These are phyloP conservation scores for Hapalemur alaotrensis DNA, from an alignment of 2,797 vertebrate genomes.

Conservation along the genomic window DNA sequence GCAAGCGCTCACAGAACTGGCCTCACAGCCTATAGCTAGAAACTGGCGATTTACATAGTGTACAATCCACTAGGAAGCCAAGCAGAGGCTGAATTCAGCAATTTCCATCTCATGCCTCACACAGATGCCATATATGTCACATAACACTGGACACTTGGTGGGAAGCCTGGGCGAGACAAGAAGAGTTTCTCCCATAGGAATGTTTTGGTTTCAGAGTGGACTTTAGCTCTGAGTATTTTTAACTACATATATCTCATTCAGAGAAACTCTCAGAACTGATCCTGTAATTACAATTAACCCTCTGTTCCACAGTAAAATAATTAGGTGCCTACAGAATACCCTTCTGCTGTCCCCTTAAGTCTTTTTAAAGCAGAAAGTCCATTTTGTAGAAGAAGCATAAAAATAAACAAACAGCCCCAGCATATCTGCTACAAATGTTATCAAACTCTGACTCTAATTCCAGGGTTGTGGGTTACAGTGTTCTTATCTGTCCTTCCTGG, in stretches of 20 bases:
- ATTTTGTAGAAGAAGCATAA: slow-evolving; percentile 36
- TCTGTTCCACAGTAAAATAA: slow-evolving; percentile 36
- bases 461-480: slow-evolving; percentile 48
- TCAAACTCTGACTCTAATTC: slow-evolving; percentile 55
- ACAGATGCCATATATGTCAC: neutral
- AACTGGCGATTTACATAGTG: neutral
- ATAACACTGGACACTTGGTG: neutral
- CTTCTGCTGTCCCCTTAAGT: slow-evolving; percentile 29
- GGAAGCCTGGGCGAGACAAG: neutral
- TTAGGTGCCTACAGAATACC: neutral
- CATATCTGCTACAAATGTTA: neutral
- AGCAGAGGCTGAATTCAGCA: neutral
- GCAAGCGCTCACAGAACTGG: neutral
- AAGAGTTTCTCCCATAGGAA: slow-evolving; percentile 10
- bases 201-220: slow-evolving; percentile 34
- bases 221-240: slow-evolving; percentile 37
- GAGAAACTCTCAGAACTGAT: slow-evolving; percentile 9
- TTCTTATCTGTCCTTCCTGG: slow-evolving; percentile 45
- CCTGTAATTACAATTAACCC: neutral
- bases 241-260: slow-evolving; percentile 1
- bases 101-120: neutral
- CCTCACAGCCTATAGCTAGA: neutral
- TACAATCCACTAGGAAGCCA: neutral
- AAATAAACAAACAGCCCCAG: slow-evolving; percentile 52
- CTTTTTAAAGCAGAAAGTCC: neutral